These are phyloP conservation scores for Smutsia gigantea DNA, from an alignment of 2,797 vertebrate genomes.

Conservation along the genomic window DNA sequence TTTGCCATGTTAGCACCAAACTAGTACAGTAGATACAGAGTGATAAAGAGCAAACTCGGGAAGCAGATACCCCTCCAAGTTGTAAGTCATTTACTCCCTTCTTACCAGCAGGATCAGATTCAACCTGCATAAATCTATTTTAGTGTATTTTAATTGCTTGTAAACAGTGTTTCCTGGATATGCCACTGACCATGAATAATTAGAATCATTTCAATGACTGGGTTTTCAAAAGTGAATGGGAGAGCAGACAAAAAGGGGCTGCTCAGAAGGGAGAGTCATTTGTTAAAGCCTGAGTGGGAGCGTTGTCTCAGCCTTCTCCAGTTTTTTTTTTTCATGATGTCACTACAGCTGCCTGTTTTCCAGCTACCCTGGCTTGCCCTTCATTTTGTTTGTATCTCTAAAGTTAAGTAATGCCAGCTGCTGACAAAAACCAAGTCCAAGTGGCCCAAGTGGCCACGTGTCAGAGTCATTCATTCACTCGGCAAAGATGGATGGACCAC, in stretches of 20 bases:
- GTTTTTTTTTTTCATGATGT: slow-evolving; percentile 65
- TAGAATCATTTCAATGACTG: slow-evolving; percentile 73
- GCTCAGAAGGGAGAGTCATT: slow-evolving; percentile 64
- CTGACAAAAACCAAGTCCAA: slow-evolving; percentile 22
- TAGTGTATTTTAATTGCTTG: slow-evolving; percentile 78
- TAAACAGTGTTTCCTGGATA: slow-evolving; percentile 80
- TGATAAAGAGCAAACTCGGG: slow-evolving; percentile 29
- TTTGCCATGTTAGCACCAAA: slow-evolving; percentile 40
- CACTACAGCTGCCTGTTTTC: slow-evolving; percentile 64
- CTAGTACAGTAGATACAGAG: slow-evolving; percentile 35
- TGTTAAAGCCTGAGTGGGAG: slow-evolving; percentile 65
- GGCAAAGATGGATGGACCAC: neutral
- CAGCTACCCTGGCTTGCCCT: slow-evolving; percentile 57
- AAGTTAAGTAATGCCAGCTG: slow-evolving; percentile 65
- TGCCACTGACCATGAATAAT: slow-evolving; percentile 75
- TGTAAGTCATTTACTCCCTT: slow-evolving; percentile 55
- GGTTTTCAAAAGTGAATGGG: slow-evolving; percentile 66
- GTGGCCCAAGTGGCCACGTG: slow-evolving; percentile 34
- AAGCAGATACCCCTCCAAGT: slow-evolving; percentile 51
- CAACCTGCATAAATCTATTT: slow-evolving; percentile 76
- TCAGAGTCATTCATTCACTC: slow-evolving; percentile 59
- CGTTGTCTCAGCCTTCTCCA: slow-evolving; percentile 56
- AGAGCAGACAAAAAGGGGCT: slow-evolving; percentile 64
- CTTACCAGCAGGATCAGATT: slow-evolving; percentile 66
- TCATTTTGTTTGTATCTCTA: slow-evolving; percentile 68